Conservation (phyloP, 2,797 vertebrate genomes). For the Poeciliopsis turneri region DNA sequence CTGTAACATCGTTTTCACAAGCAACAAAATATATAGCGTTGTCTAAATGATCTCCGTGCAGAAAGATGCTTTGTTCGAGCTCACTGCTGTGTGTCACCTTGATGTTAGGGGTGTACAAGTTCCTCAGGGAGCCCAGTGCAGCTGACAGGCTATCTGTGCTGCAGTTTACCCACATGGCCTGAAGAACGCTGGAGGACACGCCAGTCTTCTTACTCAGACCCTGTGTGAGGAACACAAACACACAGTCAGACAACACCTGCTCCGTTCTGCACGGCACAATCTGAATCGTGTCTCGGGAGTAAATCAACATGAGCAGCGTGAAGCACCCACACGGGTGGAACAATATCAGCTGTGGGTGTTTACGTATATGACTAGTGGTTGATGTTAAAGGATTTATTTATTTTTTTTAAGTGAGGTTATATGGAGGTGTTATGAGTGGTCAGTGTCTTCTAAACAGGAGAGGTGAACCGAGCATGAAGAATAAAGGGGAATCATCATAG, state of each 20-base stretch:
- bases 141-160: conserved; percentile 95
- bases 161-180: conserved; percentile 95
- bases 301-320: conserved; percentile 26
- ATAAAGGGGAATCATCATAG: not conserved
- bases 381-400: conserved; percentile 1
- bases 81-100: conserved; percentile 84
- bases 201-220: conserved; percentile 96
- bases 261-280: conserved; percentile 68
- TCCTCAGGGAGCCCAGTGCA: conserved; percentile 93
- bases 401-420: not conserved
- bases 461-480: not conserved
- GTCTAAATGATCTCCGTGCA: not conserved
- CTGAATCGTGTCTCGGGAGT: conserved; percentile 52
- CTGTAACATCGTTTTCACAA: conserved; percentile 66
- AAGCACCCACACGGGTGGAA: conserved; percentile 31
- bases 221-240: conserved; percentile 69
- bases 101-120: conserved; percentile 98
- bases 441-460: not conserved
- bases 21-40: not conserved
- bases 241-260: conserved; percentile 53
- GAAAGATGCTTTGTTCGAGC: not conserved
- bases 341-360: conserved; percentile 26
- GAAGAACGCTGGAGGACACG: conserved; percentile 95
- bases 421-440: not conserved
- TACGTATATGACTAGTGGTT: conserved; percentile 18